Evolutionary conservation across 1,140 invertebrate genomes (phyloP), one percentile per base, ranked within the genome.

Genomic region (Camponotus pennsylvanicus): DNA sequence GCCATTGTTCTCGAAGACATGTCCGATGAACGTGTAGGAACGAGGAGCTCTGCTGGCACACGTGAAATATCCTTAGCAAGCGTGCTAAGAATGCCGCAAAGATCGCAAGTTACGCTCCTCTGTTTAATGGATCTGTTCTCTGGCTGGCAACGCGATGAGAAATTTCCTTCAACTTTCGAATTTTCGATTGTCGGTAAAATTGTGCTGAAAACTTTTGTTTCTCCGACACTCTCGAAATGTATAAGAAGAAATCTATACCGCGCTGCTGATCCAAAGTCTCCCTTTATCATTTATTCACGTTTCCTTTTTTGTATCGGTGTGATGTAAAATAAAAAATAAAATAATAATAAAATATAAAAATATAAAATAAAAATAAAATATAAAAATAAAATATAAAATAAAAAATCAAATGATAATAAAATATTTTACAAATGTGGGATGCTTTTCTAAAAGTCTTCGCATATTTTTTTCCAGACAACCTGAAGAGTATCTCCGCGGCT

Each of bases 41-140:
- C 67, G 34, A 73, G 67, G 69, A 83, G 69, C 55, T 61, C 61
- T 75, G 79, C 49, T 73, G 69, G 79, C 79, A 83, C 69, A 83
- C 27, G 57, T 83, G 55, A 83, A 75, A 70, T 83, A 83, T 83
- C 79, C 69, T 34, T 52, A 52, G 42, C 57, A 57, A 83, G 55
- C 79, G 79, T 83, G 79, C 79, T 83, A 83, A 83, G 79, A 83
- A 83, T 83, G 69, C 79, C 69, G 57, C 55, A 21, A 52, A 52
- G 52, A 37, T 73, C 40, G 79, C 18, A 83, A 83, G 79, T 83
- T 83, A 83, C 75, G 42, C 79, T 61, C 11, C 5, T 52, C 55
- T 32, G 40, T 83, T 83, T 83, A 83, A 83, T 75, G 55, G 79
- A 73, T 83, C 40, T 45, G 69, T 73, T 73, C 79, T 80, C n/a